phyloP scores from a whole-genome alignment of 2,797 vertebrate genomes.

The Prionace glauca region DNA sequence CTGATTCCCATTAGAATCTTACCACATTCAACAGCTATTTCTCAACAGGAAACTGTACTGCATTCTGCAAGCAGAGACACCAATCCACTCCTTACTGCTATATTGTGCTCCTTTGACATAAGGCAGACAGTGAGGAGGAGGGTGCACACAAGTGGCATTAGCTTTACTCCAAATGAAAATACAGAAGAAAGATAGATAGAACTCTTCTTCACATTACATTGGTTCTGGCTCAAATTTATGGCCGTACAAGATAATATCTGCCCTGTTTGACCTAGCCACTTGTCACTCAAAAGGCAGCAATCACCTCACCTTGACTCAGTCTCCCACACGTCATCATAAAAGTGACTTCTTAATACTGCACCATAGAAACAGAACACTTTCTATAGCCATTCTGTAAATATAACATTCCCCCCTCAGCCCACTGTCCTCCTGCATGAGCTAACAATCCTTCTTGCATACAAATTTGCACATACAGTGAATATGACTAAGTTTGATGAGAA shows the following conservation, averaged over 20 bases:
- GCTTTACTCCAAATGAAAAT: neutral
- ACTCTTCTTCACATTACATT: neutral
- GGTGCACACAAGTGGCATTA: neutral
- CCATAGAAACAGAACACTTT: neutral
- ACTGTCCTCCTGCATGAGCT: neutral
- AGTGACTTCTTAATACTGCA: neutral
- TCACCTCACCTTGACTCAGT: neutral
- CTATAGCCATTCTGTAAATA: neutral
- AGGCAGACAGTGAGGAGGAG: neutral
- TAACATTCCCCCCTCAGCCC: neutral
- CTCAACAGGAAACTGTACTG: neutral
- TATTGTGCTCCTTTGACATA: neutral
- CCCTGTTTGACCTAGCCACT: neutral
- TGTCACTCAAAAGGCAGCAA: too few species aligned
- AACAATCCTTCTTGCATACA: neutral
- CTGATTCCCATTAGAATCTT: neutral
- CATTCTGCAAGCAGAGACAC: neutral
- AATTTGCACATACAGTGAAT: neutral
- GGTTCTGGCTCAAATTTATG: neutral
- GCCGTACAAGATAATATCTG: neutral
- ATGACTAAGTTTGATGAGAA: neutral
- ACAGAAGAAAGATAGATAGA: neutral
- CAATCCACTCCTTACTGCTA: neutral
- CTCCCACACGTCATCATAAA: neutral
- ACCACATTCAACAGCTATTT: slow-evolving; percentile 6